These are phyloP conservation scores for Tetranychus piercei DNA, from an alignment of 2,888 invertebrate genomes.

Conservation along the genomic window DNA sequence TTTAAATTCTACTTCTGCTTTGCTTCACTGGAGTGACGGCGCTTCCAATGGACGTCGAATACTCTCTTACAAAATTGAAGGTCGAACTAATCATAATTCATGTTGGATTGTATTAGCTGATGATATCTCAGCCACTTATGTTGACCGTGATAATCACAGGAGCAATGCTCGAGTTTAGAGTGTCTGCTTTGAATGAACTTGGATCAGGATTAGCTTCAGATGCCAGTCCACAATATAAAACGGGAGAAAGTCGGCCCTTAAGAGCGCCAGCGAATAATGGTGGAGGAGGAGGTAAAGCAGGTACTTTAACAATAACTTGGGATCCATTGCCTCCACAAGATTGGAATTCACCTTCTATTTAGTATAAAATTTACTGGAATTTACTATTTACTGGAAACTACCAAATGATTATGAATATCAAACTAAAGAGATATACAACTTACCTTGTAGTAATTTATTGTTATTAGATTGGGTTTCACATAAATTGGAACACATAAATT, in stretches of 20 bases:
- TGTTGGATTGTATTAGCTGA: slow-evolving; percentile 55
- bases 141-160: slow-evolving; percentile 11
- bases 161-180: slow-evolving; percentile 43
- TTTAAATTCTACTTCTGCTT: slow-evolving; percentile 53
- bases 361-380: slow-evolving; percentile 74
- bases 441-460: no score
- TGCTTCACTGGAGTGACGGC: slow-evolving; percentile 74
- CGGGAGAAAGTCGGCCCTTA: slow-evolving; percentile 57
- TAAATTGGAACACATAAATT: no score
- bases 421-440: no score
- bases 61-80: slow-evolving; percentile 50
- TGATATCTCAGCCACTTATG: slow-evolving; percentile 32
- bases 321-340: slow-evolving; percentile 51
- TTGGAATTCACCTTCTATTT: slow-evolving; percentile 71
- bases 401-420: slow-evolving; percentile 24
- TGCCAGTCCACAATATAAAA: slow-evolving; percentile 68
- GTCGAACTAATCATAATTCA: slow-evolving; percentile 64
- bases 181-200: slow-evolving; percentile 63
- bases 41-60: slow-evolving; percentile 64
- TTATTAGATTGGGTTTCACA: no score
- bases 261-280: slow-evolving; percentile 58
- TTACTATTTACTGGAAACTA: no score
- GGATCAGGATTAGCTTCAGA: slow-evolving; percentile 63
- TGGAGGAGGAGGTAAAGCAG: slow-evolving; percentile 88
- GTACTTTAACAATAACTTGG: slow-evolving; percentile 82